Evolutionary conservation across 2,888 invertebrate species (phyloP), one percentile per base, ranked within the genome.

Genomic region (Rhyacophila evoluta): DNA sequence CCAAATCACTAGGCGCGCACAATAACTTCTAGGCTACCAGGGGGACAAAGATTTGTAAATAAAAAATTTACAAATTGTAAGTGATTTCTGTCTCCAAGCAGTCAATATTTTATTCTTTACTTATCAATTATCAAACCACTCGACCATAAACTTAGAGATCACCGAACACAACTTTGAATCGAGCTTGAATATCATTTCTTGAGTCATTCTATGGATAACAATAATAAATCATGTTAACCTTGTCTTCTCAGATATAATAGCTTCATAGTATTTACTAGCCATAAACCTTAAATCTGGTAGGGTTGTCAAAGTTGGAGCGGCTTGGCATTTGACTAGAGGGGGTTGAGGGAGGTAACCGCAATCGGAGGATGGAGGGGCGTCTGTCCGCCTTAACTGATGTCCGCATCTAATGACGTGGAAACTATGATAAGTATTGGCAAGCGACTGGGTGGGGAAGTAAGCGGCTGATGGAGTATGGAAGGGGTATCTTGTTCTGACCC

Each of bases 391-490:
- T 33, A 72, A 72, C 81, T 74, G 81, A 79, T 81, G 77, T 70
- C 77, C 71, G 79, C 71, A 72, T 77, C 79, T 81, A 81, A 81
- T 81, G 81, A 81, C 28, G 81, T 74, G 81, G 81, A 81, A 81
- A 77, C 79, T 77, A 74, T 77, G 81, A 81, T 81, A 81, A 79
- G 81, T 81, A 73, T 39, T 70, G 75, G 76, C 38, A 68, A 68
- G 75, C 33, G 6, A n/a, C 33, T 11, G 70, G 33, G 28, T n/a
- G 73, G 41, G 69, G 69, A 19, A 19, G 55, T 19, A 55, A 55
- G 55, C 25, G 55, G 19, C 55, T 55, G 55, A 55, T 19, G 25
- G 25, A 55, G 15, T 2, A 2, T 25, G 55, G 55, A 55, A 55
- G 55, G 55, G 55, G 55, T 55, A 55, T 55, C 55, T 55, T 55